These are phyloP conservation scores for Trinorchestia longiramus DNA, from an alignment of 1,140 invertebrate genomes.

Conservation along the genomic window DNA sequence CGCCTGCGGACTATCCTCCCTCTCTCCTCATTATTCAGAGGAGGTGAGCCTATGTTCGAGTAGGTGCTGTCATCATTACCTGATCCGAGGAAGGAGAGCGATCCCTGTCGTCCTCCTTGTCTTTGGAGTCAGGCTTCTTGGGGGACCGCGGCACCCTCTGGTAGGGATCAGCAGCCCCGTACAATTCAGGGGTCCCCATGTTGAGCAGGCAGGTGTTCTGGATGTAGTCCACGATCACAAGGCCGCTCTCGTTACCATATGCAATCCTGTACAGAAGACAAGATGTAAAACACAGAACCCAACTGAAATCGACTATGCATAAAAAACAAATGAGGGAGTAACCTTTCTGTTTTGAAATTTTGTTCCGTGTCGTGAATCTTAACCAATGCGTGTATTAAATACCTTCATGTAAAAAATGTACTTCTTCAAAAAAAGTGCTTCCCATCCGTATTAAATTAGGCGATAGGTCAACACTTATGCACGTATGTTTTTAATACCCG, in stretches of 20 bases:
- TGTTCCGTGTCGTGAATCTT: not conserved
- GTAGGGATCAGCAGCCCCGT: conserved; percentile 89
- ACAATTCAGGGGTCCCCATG: conserved; percentile 86
- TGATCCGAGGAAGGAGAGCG: conserved; percentile 65
- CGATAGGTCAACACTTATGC: no score
- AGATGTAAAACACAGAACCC: not conserved
- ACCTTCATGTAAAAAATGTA: no score
- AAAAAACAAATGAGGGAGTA: not conserved
- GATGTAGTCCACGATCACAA: conserved; percentile 94
- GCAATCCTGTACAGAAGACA: conserved; percentile 80
- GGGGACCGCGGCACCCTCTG: conserved; percentile 87
- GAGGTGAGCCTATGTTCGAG: not conserved
- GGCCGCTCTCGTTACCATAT: conserved; percentile 94
- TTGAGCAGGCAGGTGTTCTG: conserved; percentile 91
- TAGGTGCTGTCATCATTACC: conserved; percentile 46
- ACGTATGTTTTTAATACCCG: no score
- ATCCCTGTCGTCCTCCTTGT: conserved; percentile 66
- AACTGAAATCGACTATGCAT: not conserved
- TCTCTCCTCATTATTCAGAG: not conserved
- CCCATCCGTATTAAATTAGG: no score
- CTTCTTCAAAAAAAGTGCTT: no score
- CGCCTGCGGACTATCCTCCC: not conserved
- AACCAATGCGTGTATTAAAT: no score
- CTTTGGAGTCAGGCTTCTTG: conserved; percentile 73
- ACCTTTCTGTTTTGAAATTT: not conserved